These are phyloP conservation scores for Physocephala rufipes DNA, from an alignment of 2,888 invertebrate species.

Conservation along the genomic window DNA sequence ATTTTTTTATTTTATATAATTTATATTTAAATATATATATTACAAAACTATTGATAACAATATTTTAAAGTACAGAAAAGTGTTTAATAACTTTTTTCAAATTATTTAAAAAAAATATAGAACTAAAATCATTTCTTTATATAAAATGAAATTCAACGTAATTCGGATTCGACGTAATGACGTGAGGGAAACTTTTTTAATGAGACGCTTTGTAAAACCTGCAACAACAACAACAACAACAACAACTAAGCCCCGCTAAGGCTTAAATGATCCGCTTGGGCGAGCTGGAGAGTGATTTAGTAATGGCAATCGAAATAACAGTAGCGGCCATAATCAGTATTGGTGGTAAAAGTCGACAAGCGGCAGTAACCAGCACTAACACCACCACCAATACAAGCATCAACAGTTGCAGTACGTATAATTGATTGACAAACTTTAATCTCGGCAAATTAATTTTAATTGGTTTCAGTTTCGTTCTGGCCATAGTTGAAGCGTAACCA, in stretches of 20 bases:
- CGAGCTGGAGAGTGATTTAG: neutral
- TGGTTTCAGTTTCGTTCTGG: constrained; percentile 22
- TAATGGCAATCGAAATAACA: neutral
- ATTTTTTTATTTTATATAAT: too few relatives aligned
- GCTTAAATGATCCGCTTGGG: constrained; percentile 22
- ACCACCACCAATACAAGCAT: neutral
- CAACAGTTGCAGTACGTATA: neutral
- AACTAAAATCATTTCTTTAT: neutral
- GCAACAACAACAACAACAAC: neutral
- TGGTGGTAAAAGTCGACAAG: too few relatives aligned
- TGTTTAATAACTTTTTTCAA: neutral
- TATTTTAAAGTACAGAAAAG: too few relatives aligned
- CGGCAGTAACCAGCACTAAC: constrained; percentile 6
- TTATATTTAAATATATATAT: too few relatives aligned
- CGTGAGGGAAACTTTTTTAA: neutral
- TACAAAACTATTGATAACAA: too few relatives aligned
- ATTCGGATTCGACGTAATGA: neutral
- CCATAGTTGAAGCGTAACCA: neutral
- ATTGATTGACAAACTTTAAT: constrained; percentile 18
- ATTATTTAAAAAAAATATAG: neutral
- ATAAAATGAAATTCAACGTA: neutral
- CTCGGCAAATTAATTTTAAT: constrained; percentile 29
- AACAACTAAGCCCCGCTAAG: neutral
- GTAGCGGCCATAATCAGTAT: neutral
- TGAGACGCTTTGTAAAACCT: neutral